A percentile compares a stretch with the other conserved stretches of the same genome.
phyloP scores from a whole-genome alignment of 2,888 invertebrate genomes.

The Serripes groenlandicus region DNA sequence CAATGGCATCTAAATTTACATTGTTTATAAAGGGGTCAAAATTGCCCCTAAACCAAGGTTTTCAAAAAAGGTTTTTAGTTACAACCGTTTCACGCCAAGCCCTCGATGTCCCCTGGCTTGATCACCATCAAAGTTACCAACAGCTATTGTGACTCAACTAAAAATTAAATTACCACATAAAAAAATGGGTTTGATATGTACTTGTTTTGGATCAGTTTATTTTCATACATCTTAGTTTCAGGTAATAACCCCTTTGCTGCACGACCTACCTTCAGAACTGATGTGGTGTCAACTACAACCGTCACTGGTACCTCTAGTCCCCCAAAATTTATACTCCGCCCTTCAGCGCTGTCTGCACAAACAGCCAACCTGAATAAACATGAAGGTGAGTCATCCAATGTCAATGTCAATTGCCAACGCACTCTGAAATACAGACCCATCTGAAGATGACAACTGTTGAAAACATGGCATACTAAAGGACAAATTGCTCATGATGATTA shows the following conservation, averaged over 20 bases:
- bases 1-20: too few relatives aligned
- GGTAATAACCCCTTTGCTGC: conserved; percentile 56
- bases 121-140: too few relatives aligned
- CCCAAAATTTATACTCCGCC: conserved; percentile 73
- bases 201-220: too few relatives aligned
- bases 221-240: not conserved
- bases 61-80: too few relatives aligned
- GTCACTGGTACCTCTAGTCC: conserved; percentile 59
- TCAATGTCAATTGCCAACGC: not conserved
- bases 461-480: not conserved
- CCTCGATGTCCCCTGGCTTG: too few relatives aligned
- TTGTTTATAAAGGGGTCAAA: too few relatives aligned
- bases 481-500: not conserved
- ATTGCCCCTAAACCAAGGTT: too few relatives aligned
- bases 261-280: conserved; percentile 71
- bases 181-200: too few relatives aligned
- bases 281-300: conserved; percentile 73
- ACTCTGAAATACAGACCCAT: not conserved
- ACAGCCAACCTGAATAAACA: conserved; percentile 59
- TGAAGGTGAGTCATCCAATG: conserved; percentile 11
- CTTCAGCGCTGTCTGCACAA: conserved; percentile 74
- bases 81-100: too few relatives aligned
- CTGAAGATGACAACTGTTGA: not conserved
- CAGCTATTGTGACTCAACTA: too few relatives aligned
- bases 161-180: too few relatives aligned